Percentiles rank a stretch among this genome's conserved stretches.
Conservation (phyloP, 2,797 vertebrate genomes). For the Megalops cyprinoides region DNA sequence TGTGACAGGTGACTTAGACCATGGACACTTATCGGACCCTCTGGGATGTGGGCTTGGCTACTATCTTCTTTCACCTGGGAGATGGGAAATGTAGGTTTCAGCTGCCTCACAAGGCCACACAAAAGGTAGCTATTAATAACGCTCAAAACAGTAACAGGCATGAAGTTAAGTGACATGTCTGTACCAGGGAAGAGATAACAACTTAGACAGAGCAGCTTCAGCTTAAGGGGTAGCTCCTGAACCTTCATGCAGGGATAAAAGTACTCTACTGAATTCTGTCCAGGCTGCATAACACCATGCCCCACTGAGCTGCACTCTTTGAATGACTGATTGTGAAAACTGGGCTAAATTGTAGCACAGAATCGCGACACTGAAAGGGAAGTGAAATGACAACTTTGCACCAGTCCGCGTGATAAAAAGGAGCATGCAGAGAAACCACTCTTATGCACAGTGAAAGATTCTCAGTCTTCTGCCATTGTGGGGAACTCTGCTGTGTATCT, state of each 20-base stretch:
- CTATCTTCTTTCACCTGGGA: neutral
- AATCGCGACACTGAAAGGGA: neutral
- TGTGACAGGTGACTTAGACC: too few relatives aligned
- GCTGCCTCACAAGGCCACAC: neutral
- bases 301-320: neutral
- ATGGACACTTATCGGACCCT: neutral
- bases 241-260: neutral
- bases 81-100: neutral
- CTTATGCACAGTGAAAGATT: neutral
- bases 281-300: neutral
- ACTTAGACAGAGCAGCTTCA: neutral
- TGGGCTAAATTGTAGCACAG: neutral
- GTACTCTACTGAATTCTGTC: neutral
- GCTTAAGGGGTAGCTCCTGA: neutral
- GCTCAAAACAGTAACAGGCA: neutral
- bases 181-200: neutral
- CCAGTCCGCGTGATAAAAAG: neutral
- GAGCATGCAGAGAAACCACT: neutral
- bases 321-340: neutral
- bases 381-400: neutral
- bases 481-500: neutral
- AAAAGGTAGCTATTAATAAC: neutral
- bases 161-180: neutral
- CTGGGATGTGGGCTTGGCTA: neutral
- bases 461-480: neutral